A percentile compares a stretch with the other conserved stretches of the same genome.
Evolutionary conservation across 2,797 vertebrate genomes (phyloP).

Genomic region (Anguilla marmorata): DNA sequence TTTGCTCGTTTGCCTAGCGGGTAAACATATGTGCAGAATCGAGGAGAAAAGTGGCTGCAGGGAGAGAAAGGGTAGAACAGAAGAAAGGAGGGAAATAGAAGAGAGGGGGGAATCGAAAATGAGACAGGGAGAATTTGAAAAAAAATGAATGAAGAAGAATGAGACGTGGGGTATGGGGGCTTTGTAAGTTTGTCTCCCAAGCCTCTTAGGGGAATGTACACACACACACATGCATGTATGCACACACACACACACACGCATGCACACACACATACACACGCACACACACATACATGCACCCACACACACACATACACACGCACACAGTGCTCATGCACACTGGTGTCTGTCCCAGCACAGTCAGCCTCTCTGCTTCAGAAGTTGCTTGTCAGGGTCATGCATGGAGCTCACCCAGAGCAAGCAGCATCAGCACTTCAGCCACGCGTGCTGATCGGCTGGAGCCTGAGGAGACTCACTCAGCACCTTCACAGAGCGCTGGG

Average conservation of each 20-base stretch:
- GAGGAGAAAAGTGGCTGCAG: not conserved
- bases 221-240: not conserved
- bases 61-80: not conserved
- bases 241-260: not conserved
- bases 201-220: not conserved
- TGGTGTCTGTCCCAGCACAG: slow-evolving; percentile 31
- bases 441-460: slow-evolving; percentile 51
- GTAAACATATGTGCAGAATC: not conserved
- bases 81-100: not conserved
- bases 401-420: slow-evolving; percentile 36
- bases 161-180: not conserved
- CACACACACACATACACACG: not conserved
- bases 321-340: not conserved
- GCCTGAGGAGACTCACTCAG: slow-evolving; percentile 37
- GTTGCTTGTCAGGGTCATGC: not conserved
- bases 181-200: not conserved
- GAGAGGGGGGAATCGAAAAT: not conserved
- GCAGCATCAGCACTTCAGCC: slow-evolving; percentile 63
- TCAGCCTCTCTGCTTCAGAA: slow-evolving; percentile 27
- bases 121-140: not conserved
- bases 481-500: slow-evolving; percentile 25
- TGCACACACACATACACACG: not conserved
- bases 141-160: not conserved
- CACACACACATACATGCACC: not conserved
- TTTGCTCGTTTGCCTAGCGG: not conserved